phyloP scores from a whole-genome alignment of 2,888 invertebrate genomes.

The Nasonovia ribisnigri region DNA sequence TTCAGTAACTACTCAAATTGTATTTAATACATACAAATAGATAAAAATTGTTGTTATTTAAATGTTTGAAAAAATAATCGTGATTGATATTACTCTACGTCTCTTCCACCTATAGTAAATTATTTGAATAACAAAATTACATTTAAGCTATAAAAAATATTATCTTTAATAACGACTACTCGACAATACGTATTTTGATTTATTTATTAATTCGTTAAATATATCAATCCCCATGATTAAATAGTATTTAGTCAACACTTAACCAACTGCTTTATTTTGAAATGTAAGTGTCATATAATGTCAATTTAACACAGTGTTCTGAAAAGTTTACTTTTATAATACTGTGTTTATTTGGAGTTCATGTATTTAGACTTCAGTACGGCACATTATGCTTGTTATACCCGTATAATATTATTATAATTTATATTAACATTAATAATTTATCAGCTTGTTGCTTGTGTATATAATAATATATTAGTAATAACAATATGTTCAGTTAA shows the following conservation, averaged over 20 bases:
- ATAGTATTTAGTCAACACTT: background rate
- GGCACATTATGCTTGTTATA: background rate
- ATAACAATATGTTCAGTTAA: too few species aligned
- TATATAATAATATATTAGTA: too few species aligned
- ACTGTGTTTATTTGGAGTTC: background rate
- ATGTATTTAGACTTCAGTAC: background rate
- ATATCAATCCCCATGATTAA: background rate
- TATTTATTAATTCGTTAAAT: background rate
- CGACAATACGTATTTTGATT: background rate
- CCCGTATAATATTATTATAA: background rate
- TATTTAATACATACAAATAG: background rate
- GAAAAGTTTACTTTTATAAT: conserved; percentile 3
- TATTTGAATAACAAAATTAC: too few species aligned
- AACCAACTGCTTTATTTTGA: background rate
- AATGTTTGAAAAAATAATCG: background rate
- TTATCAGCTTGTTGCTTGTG: background rate
- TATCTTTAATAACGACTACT: background rate
- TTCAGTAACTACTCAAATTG: background rate
- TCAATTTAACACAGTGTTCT: background rate
- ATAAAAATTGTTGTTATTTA: background rate
- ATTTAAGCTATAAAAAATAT: too few species aligned
- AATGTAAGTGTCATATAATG: background rate
- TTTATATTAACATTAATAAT: background rate
- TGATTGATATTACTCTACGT: background rate
- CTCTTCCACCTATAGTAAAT: too few species aligned